Evolutionary conservation across 2,113 vertebrate species (phyloP), one percentile per base, ranked within the genome.

Genomic region (Malaclemys terrapin): DNA sequence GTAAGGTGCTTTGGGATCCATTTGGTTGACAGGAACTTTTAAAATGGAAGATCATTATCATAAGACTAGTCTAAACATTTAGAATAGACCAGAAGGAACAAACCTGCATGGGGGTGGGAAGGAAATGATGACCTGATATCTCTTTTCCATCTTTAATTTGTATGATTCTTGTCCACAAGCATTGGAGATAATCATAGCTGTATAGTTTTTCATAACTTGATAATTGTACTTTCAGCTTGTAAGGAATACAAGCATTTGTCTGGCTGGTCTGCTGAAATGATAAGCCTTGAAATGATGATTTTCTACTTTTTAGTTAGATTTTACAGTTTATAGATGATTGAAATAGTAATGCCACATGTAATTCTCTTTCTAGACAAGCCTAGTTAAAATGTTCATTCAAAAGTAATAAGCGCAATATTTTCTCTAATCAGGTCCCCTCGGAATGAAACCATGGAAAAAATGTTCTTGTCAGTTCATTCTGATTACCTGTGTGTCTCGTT

Each of bases 401-500:
- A 97, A 85, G 95, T 78, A 92, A 65, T 93, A 96, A 97, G 82
- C 0, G 0, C 62, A 87, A 89, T 97, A 95, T 94, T 96, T 96
- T 96, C 96, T 96, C 90, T 89, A 95, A 95, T 84, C 95, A 95
- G 89, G 90, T 92, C 95, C 57, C 95, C 50, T 94, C 91, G 89
- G 96, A 95, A 89, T 89, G 84, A 95, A 97, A 95, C 84, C 12
- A 59, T 82, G 93, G 50, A 78, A 90, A 97, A 95, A 88, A 87
- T 83, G 53, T 69, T 97, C 53, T 76, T 97, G 84, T 75, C 96
- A 92, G 90, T 83, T 96, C 83, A 10, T 89, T 81, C 89, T 93
- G 94, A 88, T 94, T 98, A 89, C 80, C 72, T 95, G 91, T 76
- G 76, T 89, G 83, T 96, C 90, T 93, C 93, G 93, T 97, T 98